These are phyloP conservation scores for Drosophila testacea DNA, from an alignment of 2,888 invertebrate species.

Conservation along the genomic window DNA sequence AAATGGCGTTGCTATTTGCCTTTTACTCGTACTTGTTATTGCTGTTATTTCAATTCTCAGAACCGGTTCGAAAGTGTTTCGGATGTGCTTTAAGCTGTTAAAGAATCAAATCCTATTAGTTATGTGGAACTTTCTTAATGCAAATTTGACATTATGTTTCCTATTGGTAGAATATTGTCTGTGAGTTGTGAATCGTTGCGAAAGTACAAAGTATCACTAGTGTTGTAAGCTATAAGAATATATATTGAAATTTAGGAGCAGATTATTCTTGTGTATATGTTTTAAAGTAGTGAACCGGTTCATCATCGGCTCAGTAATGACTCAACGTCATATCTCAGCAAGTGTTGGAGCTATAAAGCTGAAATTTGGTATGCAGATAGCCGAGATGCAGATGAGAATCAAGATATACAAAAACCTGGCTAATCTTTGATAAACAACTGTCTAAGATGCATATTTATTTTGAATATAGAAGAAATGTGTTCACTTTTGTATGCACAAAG, in stretches of 20 bases:
- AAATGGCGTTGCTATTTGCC: not conserved
- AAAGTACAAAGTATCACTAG: too few relatives aligned
- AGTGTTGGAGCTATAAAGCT: not conserved
- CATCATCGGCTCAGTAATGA: not conserved
- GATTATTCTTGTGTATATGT: too few relatives aligned
- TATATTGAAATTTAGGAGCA: too few relatives aligned
- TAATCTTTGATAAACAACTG: constrained; percentile 3
- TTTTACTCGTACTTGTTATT: constrained; percentile 1
- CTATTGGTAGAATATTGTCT: not conserved
- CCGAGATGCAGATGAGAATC: not conserved
- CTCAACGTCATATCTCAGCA: not conserved
- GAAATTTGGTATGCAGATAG: not conserved
- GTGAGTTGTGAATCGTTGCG: not conserved
- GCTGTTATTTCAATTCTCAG: not conserved
- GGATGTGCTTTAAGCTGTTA: not conserved
- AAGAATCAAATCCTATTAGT: not conserved
- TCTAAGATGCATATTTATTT: too few relatives aligned
- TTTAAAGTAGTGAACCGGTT: too few relatives aligned
- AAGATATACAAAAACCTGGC: not conserved
- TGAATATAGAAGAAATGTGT: not conserved
- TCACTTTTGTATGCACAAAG: constrained; percentile 2
- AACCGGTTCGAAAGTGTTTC: not conserved
- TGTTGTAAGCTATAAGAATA: too few relatives aligned
- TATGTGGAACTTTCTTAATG: not conserved
- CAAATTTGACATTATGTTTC: not conserved